Evolutionary conservation across 2,888 invertebrate genomes (phyloP).

Genomic region (Pogonocherus hispidulus): DNA sequence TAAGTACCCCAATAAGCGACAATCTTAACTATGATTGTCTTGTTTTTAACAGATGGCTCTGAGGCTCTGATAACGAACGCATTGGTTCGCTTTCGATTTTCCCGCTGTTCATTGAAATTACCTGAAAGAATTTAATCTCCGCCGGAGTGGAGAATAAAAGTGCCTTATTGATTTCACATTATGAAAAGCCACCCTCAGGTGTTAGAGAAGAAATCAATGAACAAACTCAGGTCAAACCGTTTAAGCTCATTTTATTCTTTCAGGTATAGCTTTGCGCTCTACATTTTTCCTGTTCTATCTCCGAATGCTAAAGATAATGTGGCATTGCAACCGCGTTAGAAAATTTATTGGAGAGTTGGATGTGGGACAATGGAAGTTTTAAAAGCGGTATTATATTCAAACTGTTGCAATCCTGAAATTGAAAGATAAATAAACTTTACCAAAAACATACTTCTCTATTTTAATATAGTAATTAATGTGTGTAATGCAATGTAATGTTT

Average conservation of each 20-base stretch:
- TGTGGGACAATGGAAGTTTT: too few species aligned
- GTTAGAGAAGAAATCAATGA: constrained; percentile 18
- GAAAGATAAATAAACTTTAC: too few species aligned
- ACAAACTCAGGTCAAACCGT: constrained; percentile 14
- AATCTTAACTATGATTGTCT: too few species aligned
- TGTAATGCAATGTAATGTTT: too few species aligned
- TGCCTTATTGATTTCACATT: constrained; percentile 25
- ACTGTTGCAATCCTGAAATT: too few species aligned
- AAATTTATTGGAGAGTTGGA: too few species aligned
- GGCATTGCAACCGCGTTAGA: too few species aligned
- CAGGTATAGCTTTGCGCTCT: neutral
- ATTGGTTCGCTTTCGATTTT: neutral
- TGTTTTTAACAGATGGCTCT: too few species aligned
- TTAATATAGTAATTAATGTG: too few species aligned
- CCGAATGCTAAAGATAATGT: neutral
- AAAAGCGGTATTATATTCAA: too few species aligned
- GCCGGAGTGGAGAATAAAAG: constrained; percentile 2
- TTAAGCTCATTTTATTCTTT: constrained; percentile 5
- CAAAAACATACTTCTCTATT: too few species aligned
- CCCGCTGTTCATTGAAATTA: neutral
- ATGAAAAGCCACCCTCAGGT: constrained; percentile 12
- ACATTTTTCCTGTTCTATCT: neutral
- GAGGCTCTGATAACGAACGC: neutral
- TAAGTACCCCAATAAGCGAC: too few species aligned
- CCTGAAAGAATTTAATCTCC: constrained; percentile 11